phyloP scores from a whole-genome alignment of 37 sponge, comb jelly and placozoan genomes.

The Sycon ciliatum region DNA sequence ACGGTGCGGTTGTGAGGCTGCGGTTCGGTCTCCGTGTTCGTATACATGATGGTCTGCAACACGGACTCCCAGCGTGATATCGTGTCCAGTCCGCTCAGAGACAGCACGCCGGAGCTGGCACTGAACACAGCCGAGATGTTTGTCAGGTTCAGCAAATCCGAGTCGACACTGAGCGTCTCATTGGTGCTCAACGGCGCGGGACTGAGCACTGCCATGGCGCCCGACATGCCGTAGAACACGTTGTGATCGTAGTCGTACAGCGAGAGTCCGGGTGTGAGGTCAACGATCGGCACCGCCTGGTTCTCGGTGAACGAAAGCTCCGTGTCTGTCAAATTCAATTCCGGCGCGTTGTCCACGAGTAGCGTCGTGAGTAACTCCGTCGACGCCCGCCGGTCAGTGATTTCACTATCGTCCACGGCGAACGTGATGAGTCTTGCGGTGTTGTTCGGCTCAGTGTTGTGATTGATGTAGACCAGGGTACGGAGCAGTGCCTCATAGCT shows the following conservation, averaged over 20 bases:
- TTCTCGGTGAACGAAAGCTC: slow-evolving; percentile 42
- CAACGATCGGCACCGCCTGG: slow-evolving; percentile 20
- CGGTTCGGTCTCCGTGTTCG: slow-evolving; percentile 58
- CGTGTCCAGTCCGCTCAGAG: slow-evolving; percentile 44
- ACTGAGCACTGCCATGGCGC: slow-evolving; percentile 35
- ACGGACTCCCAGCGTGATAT: slow-evolving; percentile 41
- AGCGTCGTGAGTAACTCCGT: slow-evolving; percentile 41
- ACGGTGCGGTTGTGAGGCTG: slow-evolving; percentile 37
- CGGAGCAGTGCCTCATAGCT: slow-evolving; percentile 49
- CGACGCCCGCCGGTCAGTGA: slow-evolving; percentile 30
- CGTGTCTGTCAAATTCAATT: slow-evolving; percentile 23
- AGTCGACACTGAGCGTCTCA: slow-evolving; percentile 56
- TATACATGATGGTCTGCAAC: slow-evolving; percentile 43
- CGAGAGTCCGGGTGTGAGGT: slow-evolving; percentile 38
- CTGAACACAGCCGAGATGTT: slow-evolving; percentile 34
- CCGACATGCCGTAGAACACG: slow-evolving; percentile 61
- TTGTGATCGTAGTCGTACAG: slow-evolving; percentile 74
- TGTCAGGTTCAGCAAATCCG: neutral
- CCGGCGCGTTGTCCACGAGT: slow-evolving; percentile 60
- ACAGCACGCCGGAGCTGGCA: slow-evolving; percentile 32
- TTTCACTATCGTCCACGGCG: slow-evolving; percentile 51
- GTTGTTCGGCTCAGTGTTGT: slow-evolving; percentile 57
- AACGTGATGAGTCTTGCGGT: slow-evolving; percentile 50
- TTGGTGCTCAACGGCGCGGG: slow-evolving; percentile 29
- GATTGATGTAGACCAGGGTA: slow-evolving; percentile 55